phyloP scores from a whole-genome alignment of 2,888 invertebrate genomes.

The Trachelus troglodyta region DNA sequence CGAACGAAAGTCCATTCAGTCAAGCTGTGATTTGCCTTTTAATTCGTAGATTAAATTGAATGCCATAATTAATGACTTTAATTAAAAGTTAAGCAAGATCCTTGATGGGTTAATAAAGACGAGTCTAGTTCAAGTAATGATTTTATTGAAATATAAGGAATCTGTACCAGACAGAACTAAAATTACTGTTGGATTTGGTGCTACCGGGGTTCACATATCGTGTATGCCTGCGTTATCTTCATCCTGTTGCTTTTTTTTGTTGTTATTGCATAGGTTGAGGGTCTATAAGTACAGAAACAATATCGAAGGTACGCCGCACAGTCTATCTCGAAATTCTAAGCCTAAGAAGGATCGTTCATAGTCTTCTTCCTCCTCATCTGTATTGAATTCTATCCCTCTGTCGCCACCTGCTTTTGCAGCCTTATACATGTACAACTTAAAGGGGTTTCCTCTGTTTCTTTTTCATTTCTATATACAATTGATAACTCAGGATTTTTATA shows the following conservation, averaged over 20 bases:
- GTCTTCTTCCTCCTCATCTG: constrained; percentile 12
- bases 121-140: constrained; percentile 55
- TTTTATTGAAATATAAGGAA: constrained; percentile 67
- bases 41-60: neutral
- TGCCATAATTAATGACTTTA: neutral
- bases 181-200: constrained; percentile 66
- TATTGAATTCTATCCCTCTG: constrained; percentile 16
- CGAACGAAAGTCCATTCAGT: neutral
- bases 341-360: constrained; percentile 50
- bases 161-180: constrained; percentile 68
- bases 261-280: constrained; percentile 48
- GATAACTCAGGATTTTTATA: constrained; percentile 44
- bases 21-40: neutral
- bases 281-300: constrained; percentile 65
- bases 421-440: constrained; percentile 50
- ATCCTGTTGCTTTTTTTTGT: constrained; percentile 29
- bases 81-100: neutral
- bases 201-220: constrained; percentile 65
- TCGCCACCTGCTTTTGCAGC: constrained; percentile 30
- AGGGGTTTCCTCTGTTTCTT: constrained; percentile 26
- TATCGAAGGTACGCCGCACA: constrained; percentile 60
- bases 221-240: constrained; percentile 53
- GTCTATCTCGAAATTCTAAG: constrained; percentile 61
- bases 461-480: constrained; percentile 46
- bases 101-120: neutral